Evolutionary conservation across 2,113 vertebrate species (phyloP), one percentile per base, ranked within the genome.

Genomic region (Puntigrus tetrazona): DNA sequence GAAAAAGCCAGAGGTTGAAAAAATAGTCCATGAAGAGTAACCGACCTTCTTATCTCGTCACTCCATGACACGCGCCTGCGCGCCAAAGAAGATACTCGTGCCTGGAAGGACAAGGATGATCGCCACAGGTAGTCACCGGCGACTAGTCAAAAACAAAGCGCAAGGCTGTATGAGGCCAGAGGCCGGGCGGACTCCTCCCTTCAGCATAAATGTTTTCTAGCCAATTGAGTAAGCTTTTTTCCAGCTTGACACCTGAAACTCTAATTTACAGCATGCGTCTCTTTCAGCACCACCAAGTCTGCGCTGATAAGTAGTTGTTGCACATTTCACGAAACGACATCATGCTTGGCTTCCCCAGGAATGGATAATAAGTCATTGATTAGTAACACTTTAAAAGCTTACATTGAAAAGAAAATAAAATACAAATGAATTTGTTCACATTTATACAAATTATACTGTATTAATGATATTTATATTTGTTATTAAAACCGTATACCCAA

Each of bases 211-310:
- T 87, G 92, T 84, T 78, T 78, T 89, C 81, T 92, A 94, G 93
- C 96, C 96, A 96, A 97, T 97, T 90, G 87, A 87, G 73, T 52
- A 38, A 80, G 80, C 73, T 82, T 74, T 82, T 52, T 73, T 83
- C 78, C 78, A 83, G 93, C 45, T 91, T 94, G 94, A 93, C 91
- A 92, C 70, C 27, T 78, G 69, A 84, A 78, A 81, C 79, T 22
- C 18, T 4, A 41, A 29, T 79, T 63, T 63, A 79, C 55, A 27
- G 4, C 38, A 20, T 3, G 57, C 78, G 0, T 38, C 36, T 27
- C 6, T n/a, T 47, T n/a, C n/a, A n/a, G n/a, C n/a, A n/a, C n/a
- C n/a, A n/a, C n/a, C n/a, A n/a, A n/a, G n/a, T n/a, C n/a, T n/a
- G n/a, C 41, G 20, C 18, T n/a, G 27, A 20, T 3, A 7, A n/a